phyloP scores from a whole-genome alignment of 1,140 invertebrate species.

The Colletes latitarsis region DNA sequence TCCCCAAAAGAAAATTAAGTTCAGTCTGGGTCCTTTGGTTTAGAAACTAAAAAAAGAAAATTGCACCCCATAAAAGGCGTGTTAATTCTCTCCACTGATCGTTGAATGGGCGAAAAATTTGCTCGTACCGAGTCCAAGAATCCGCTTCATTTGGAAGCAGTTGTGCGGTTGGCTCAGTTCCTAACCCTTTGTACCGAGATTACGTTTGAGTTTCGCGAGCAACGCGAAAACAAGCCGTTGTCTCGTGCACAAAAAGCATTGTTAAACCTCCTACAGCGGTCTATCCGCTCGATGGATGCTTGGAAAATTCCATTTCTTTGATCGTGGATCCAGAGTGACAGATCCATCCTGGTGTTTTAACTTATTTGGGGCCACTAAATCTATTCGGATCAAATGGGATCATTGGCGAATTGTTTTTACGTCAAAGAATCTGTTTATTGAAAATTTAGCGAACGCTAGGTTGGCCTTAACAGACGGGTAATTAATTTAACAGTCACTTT shows the following conservation, averaged over 20 bases:
- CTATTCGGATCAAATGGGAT: too few relatives aligned
- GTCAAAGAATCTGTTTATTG: too few relatives aligned
- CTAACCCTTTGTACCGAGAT: background rate
- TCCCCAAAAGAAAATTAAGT: background rate
- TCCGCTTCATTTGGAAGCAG: background rate
- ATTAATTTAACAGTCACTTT: too few relatives aligned
- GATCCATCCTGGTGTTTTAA: too few relatives aligned
- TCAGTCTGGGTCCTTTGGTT: background rate
- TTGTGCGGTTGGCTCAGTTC: background rate
- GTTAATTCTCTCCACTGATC: too few relatives aligned
- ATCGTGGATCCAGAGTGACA: too few relatives aligned
- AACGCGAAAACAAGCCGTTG: conserved; percentile 9
- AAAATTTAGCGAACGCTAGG: too few relatives aligned
- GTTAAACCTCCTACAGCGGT: background rate
- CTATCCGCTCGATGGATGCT: background rate
- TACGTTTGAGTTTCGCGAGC: conserved; percentile 9
- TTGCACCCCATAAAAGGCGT: too few relatives aligned
- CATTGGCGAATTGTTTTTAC: too few relatives aligned
- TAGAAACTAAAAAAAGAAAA: too few relatives aligned
- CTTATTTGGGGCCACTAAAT: too few relatives aligned
- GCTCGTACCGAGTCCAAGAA: background rate
- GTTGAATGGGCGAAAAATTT: background rate
- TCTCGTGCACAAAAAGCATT: conserved; percentile 1
- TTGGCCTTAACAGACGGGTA: too few relatives aligned
- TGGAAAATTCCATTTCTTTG: background rate